Evolutionary conservation across 2,113 vertebrate species (phyloP).

Genomic region (Merops nubicus): DNA sequence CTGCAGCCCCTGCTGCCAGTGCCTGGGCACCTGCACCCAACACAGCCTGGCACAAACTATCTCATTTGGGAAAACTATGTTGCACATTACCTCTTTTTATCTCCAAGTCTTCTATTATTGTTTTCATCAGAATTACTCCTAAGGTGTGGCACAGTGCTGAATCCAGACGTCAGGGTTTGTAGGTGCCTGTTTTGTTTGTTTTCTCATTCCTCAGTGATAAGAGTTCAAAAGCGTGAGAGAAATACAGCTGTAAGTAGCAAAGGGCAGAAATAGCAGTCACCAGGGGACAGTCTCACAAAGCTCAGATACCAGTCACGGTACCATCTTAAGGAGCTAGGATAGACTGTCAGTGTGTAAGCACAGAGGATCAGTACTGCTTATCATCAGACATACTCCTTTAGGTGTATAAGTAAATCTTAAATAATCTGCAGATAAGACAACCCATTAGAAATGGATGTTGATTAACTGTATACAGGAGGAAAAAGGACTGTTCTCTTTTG

Average conservation of each 20-base stretch:
- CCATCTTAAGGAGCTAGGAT: neutral
- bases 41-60: too few relatives aligned
- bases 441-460: neutral
- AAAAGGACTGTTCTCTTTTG: neutral
- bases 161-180: neutral
- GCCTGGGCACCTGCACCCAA: rapidly evolving
- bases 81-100: too few relatives aligned
- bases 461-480: neutral
- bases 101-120: too few relatives aligned
- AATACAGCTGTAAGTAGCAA: neutral
- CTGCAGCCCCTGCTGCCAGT: neutral
- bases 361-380: neutral
- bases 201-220: neutral
- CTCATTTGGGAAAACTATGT: too few relatives aligned
- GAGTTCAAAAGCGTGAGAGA: neutral
- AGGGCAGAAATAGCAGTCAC: neutral
- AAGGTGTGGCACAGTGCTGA: neutral
- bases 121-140: too few relatives aligned
- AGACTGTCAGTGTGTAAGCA: neutral
- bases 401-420: neutral
- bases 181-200: neutral
- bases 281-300: neutral
- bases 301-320: neutral
- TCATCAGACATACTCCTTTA: neutral
- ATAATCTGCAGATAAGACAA: neutral